Percentiles rank a stretch among this genome's conserved stretches.
Evolutionary conservation across 1,140 invertebrate genomes (phyloP).

Genomic region (Megalonaias nervosa): DNA sequence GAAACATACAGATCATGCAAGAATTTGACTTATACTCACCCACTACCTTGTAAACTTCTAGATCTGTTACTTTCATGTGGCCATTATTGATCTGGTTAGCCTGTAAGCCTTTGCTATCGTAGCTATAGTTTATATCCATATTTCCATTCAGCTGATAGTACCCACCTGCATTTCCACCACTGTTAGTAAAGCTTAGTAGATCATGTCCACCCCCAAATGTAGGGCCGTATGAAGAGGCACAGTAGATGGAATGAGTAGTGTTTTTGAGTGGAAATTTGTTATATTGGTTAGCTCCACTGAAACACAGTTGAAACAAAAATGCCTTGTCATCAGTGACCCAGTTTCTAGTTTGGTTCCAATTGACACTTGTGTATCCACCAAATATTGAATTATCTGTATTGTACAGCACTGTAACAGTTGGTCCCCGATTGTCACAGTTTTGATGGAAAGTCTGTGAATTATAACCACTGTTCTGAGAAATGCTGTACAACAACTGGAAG

Average conservation of each 20-base stretch:
- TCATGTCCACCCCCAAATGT: slow-evolving; percentile 32
- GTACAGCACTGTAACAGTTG: slow-evolving; percentile 35
- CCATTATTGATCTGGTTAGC: not conserved
- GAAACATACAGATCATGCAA: too few relatives aligned
- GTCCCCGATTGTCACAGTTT: slow-evolving; percentile 32
- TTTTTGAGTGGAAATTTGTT: slow-evolving; percentile 18
- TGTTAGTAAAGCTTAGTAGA: slow-evolving; percentile 12
- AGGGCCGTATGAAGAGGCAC: slow-evolving; percentile 2
- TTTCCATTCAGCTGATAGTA: not conserved
- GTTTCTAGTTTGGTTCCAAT: slow-evolving; percentile 8
- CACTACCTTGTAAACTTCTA: not conserved
- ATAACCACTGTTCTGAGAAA: slow-evolving; percentile 21
- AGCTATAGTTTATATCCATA: not conserved
- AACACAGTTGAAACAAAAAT: slow-evolving; percentile 31
- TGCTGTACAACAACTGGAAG: slow-evolving; percentile 35
- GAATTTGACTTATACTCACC: too few relatives aligned
- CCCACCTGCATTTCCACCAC: not conserved
- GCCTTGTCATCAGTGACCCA: slow-evolving; percentile 28
- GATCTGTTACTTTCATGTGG: slow-evolving; percentile 1
- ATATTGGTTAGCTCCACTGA: not conserved
- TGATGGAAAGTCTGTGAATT: slow-evolving; percentile 22
- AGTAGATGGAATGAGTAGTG: not conserved
- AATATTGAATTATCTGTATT: slow-evolving; percentile 32
- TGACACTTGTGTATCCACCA: slow-evolving; percentile 33
- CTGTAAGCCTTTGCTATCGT: not conserved